Evolutionary conservation across 2,113 vertebrate genomes (phyloP).

Genomic region (Otis tarda): DNA sequence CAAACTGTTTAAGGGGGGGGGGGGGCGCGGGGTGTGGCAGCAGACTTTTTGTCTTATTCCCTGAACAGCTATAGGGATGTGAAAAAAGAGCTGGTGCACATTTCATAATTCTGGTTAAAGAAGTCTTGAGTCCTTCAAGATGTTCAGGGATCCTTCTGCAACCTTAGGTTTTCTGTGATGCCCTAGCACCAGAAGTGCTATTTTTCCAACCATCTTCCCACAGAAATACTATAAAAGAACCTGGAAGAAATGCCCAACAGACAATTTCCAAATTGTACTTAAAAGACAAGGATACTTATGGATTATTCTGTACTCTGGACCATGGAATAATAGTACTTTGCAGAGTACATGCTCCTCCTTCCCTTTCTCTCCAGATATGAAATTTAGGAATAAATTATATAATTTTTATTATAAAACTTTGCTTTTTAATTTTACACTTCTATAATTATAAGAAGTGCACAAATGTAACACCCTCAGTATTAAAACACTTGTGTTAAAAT

Average conservation of each 20-base stretch:
- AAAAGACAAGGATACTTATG: rapidly evolving
- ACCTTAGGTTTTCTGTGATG: not conserved
- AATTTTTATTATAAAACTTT: not conserved
- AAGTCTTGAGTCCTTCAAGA: not conserved
- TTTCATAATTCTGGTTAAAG: not conserved
- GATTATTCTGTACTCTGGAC: not conserved
- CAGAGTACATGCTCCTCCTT: not conserved
- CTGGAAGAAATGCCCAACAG: not conserved
- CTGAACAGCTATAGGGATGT: not conserved
- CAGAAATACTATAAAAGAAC: not conserved
- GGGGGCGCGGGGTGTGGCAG: not conserved
- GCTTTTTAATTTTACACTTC: not conserved
- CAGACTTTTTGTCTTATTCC: not conserved
- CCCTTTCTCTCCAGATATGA: not conserved
- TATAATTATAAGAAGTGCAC: not conserved
- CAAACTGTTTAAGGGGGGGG: not conserved
- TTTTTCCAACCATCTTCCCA: not conserved
- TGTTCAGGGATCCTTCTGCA: not conserved
- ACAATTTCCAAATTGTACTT: not conserved
- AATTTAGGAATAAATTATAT: not conserved
- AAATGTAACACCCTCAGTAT: not conserved
- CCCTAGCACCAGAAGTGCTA: not conserved
- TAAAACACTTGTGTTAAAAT: not conserved
- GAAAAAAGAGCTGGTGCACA: not conserved
- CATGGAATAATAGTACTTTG: not conserved